phyloP scores from a whole-genome alignment of 2,113 vertebrate genomes.

The Chloroceryle aenea region DNA sequence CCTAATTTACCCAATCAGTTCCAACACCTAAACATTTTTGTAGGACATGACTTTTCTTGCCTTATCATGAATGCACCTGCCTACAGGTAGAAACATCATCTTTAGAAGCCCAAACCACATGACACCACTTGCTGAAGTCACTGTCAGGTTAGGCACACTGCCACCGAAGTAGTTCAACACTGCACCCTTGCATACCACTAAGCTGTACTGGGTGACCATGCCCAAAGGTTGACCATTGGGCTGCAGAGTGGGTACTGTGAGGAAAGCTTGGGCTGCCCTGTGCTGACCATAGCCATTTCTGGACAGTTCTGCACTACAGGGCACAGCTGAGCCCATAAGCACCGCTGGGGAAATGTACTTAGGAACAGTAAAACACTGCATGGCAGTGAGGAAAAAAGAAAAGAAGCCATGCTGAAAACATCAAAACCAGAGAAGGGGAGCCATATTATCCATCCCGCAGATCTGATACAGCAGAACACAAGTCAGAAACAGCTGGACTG shows the following conservation, averaged over 20 bases:
- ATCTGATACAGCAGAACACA: background rate
- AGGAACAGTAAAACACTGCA: background rate
- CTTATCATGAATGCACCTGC: no score
- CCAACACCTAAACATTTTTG: background rate
- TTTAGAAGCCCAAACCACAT: background rate
- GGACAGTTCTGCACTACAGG: no score
- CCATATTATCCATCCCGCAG: background rate
- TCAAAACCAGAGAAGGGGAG: background rate
- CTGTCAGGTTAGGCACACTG: background rate
- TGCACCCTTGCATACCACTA: accelerated
- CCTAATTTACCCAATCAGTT: background rate
- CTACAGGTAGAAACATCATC: accelerated
- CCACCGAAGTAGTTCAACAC: accelerated
- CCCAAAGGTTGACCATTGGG: accelerated
- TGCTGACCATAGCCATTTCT: accelerated
- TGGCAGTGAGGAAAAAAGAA: accelerated
- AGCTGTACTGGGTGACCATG: accelerated
- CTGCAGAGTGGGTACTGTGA: background rate
- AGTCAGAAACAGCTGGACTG: background rate
- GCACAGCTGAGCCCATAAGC: background rate
- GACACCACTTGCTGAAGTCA: background rate
- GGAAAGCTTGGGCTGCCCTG: accelerated
- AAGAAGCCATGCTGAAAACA: background rate
- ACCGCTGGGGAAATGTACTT: background rate
- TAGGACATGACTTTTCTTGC: no score